phyloP scores from a whole-genome alignment of 2,113 vertebrate genomes.

The Pleuronectes platessa region DNA sequence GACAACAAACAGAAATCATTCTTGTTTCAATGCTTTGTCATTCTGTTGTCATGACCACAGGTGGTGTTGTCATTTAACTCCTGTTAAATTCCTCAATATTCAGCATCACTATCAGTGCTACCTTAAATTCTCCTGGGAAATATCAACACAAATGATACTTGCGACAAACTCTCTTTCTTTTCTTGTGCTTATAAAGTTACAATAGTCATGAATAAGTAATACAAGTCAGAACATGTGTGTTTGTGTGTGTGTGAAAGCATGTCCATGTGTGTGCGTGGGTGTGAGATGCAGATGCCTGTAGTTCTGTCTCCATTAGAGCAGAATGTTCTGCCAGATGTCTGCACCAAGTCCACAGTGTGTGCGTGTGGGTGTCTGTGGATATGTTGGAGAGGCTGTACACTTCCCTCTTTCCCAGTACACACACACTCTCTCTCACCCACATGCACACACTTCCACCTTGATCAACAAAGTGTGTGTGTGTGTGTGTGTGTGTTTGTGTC shows the following conservation, averaged over 20 bases:
- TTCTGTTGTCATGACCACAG: background rate
- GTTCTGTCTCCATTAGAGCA: slow-evolving; percentile 57
- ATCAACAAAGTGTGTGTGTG: slow-evolving; percentile 11
- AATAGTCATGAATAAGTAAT: background rate
- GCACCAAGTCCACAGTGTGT: slow-evolving; percentile 38
- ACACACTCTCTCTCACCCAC: background rate
- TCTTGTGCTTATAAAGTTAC: slow-evolving; percentile 10
- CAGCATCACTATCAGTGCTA: too few species aligned
- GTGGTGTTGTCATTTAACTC: too few species aligned
- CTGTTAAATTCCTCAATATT: background rate
- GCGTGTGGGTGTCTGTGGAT: slow-evolving; percentile 14
- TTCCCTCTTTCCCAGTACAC: too few species aligned
- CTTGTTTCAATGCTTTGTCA: background rate
- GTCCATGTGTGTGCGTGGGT: slow-evolving; percentile 28
- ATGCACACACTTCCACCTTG: slow-evolving; percentile 13
- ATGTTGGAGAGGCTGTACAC: background rate
- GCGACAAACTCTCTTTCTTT: background rate
- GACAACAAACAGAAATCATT: too few species aligned
- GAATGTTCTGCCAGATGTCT: slow-evolving; percentile 56
- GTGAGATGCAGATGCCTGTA: slow-evolving; percentile 48
- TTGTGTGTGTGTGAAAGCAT: background rate
- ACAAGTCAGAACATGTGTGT: background rate
- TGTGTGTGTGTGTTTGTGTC: too few species aligned
- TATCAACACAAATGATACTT: too few species aligned
- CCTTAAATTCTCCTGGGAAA: too few species aligned